These are phyloP conservation scores for Drosophila testacea DNA, from an alignment of 2,888 invertebrate species.

Conservation along the genomic window DNA sequence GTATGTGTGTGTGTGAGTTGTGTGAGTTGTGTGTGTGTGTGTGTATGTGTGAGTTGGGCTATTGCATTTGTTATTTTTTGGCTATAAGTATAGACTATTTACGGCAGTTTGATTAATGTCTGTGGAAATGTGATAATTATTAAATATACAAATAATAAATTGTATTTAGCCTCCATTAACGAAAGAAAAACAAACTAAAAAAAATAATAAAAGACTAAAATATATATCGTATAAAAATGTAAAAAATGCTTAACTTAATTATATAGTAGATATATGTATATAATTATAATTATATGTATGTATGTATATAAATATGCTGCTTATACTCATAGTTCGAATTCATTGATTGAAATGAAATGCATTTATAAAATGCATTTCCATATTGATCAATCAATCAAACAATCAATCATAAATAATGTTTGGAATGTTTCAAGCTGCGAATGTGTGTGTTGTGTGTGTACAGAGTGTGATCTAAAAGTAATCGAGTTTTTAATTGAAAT, in stretches of 20 bases:
- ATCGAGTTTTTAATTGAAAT: too few species aligned
- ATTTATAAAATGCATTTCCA: constrained; percentile 81
- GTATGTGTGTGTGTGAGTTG: constrained; percentile 20
- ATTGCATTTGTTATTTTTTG: constrained; percentile 64
- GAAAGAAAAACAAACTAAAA: constrained; percentile 62
- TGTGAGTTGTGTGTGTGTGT: constrained; percentile 26
- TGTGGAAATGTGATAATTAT: constrained; percentile 26
- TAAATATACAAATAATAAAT: constrained; percentile 35
- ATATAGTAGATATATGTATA: constrained; percentile 14
- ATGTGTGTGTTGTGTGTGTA: constrained; percentile 51
- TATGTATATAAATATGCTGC: constrained; percentile 54
- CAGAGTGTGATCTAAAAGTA: too few species aligned
- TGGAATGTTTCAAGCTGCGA: constrained; percentile 78
- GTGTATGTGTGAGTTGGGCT: constrained; percentile 57
- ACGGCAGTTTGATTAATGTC: constrained; percentile 50
- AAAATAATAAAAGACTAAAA: constrained; percentile 42
- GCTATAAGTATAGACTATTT: constrained; percentile 49
- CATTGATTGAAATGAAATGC: constrained; percentile 58
- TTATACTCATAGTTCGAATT: constrained; percentile 62
- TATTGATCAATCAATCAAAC: constrained; percentile 35
- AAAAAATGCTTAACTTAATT: constrained; percentile 20
- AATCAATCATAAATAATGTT: constrained; percentile 45
- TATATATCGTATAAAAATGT: constrained; percentile 24
- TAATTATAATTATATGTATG: not conserved
- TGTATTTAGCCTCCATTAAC: constrained; percentile 73